A percentile compares a stretch with the other conserved stretches of the same genome.
These are phyloP conservation scores for Sphenodon punctatus DNA, from an alignment of 2,797 vertebrate species.

Conservation along the genomic window DNA sequence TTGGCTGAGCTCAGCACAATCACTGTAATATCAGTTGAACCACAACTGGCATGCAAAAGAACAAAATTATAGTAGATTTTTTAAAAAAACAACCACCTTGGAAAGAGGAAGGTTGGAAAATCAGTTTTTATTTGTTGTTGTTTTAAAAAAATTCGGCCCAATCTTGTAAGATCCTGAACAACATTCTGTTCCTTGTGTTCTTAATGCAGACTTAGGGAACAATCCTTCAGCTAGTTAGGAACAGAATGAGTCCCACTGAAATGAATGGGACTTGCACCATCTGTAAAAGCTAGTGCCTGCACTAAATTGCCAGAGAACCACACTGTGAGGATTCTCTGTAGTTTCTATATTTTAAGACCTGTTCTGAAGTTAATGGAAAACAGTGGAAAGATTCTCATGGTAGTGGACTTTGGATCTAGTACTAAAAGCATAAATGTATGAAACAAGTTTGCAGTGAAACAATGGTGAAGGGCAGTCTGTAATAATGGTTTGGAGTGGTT, in stretches of 20 bases:
- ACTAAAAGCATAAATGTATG: not conserved
- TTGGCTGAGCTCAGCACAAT: not conserved
- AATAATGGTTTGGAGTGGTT: not conserved
- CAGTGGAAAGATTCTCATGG: not conserved
- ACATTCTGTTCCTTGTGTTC: no score
- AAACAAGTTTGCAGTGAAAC: not conserved
- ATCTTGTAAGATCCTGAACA: no score
- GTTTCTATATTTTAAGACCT: not conserved
- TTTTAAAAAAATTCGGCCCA: no score
- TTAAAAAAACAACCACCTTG: not conserved
- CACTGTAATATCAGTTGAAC: not conserved
- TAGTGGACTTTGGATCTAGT: not conserved
- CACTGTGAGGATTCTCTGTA: not conserved
- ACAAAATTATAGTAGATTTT: not conserved
- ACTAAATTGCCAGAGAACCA: no score
- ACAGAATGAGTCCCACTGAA: no score
- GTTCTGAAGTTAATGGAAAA: not conserved
- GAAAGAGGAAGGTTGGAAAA: not conserved
- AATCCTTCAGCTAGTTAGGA: no score
- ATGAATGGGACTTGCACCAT: no score
- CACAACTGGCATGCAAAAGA: not conserved
- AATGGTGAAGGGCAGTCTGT: not conserved
- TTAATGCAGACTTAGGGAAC: no score
- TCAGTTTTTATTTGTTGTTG: not conserved
- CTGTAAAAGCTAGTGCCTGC: no score